Evolutionary conservation across 2,888 invertebrate species (phyloP), one percentile per base, ranked within the genome.

Genomic region (Drosophila ezoana): DNA sequence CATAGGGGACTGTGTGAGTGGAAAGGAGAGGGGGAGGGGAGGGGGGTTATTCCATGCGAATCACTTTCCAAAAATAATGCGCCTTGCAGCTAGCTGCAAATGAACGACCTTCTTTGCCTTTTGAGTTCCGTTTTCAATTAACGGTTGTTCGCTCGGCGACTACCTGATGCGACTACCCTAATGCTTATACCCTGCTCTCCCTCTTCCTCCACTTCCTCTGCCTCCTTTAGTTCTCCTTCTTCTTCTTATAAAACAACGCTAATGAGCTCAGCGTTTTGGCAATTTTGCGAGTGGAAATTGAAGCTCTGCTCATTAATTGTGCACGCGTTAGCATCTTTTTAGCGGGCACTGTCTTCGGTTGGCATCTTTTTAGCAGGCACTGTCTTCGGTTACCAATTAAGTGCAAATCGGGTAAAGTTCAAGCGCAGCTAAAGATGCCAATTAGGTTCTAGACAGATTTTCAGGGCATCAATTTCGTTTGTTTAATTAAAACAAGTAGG

Each of bases 351-450:
- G 63, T 68, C 53, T 80, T 61, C 35, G 72, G 43, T 57, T 47
- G 37, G 48, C 38, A n/a, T 13, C 16, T 52, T 51, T 23, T 51
- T 51, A 47, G 16, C 51, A 41, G 38, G n/a, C 38, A 32, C 23
- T 28, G 60, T 72, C 56, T 81, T 69, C 45, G 76, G 73, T 73
- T 82, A 62, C 87, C 87, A 88, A 82, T 82, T 82, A 79, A 68
- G 33, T 3, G 16, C 33, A 75, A 61, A 64, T 60, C 58, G 64
- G 48, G 37, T 11, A 44, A 41, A 33, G 14, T 44, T 35, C n/a
- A 3, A 18, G 14, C 11, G 23, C 16, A 43, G 53, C 44, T 23
- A 32, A 51, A 65, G 20, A 33, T 32, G 33, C 33, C 20, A 66
- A 79, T 74, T 79, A 47, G 53, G 33, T 13, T 23, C 10, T 16